Evolutionary conservation across 2,888 invertebrate genomes (phyloP), one percentile per base, ranked within the genome.

Genomic region (Troglohyphantes excavatus): DNA sequence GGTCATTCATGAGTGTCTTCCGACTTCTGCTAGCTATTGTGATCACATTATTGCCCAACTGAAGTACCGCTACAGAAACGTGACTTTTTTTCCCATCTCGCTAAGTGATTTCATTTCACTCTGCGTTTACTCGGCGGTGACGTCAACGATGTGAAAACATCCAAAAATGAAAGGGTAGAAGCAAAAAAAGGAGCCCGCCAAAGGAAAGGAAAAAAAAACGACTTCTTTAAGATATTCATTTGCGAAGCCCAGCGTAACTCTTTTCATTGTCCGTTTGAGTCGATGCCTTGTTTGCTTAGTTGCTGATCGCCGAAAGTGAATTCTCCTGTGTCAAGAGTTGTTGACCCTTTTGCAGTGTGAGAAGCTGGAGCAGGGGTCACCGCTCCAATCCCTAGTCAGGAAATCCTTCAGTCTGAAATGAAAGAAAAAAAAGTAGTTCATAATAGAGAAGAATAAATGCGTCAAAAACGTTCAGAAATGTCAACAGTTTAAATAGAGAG

Each of bases 241-340:
- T 79, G 72, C 29, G 87, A 39, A 53, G 78, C 70, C n/a, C 23
- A 81, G 72, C 87, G 79, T 72, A 87, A 87, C 87, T 87, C 81
- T 75, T 53, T 88, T 88, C 72, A 82, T 82, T 88, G 88, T 88
- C 75, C 88, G 61, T 75, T 72, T 87, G 79, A 87, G 79, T 87
- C 70, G 79, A 79, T 87, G 72, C 79, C 68, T 87, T 87, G 81
- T 87, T 86, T 78, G 78, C 73, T 59, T 26, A 78, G 78, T 73
- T 81, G 73, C 81, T 43, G 75, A 82, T 88, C 81, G 75, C 88
- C 59, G 87, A 72, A 65, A 81, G 87, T 73, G 87, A 73, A 82
- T 81, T 82, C 81, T 81, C 73, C 29, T 63, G 75, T 82, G 88
- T 81, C 88, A 88, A 87, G 87, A 87, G 87, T 73, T 87, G 87